Evolutionary conservation across 23 tunicate genomes (phyloP).

Genomic region (Trididemnum clinides): DNA sequence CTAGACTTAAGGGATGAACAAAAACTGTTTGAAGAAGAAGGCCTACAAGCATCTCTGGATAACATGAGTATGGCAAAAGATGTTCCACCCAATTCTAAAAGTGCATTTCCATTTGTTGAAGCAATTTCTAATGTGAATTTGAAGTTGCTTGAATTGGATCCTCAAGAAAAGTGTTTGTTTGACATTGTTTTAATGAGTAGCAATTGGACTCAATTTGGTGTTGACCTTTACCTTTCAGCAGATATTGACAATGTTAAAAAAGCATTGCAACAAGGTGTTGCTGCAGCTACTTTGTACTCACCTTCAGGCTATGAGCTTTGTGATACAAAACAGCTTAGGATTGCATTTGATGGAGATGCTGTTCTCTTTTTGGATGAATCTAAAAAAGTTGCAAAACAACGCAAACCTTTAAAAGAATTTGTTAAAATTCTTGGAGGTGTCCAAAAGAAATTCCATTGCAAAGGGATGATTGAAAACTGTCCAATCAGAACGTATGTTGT

Average conservation of each 20-base stretch:
- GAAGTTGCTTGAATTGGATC: slow-evolving; percentile 74
- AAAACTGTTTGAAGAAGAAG: slow-evolving; percentile 73
- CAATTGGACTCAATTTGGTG: slow-evolving; percentile 94
- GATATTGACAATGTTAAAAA: slow-evolving; percentile 73
- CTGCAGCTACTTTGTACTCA: slow-evolving; percentile 80
- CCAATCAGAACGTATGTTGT: slow-evolving; percentile 98
- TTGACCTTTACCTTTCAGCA: slow-evolving; percentile 88
- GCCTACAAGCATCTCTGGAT: slow-evolving; percentile 61
- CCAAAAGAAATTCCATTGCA: slow-evolving; percentile 74
- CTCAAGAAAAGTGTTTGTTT: slow-evolving; percentile 87
- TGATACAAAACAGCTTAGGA: slow-evolving; percentile 37
- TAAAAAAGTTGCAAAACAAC: slow-evolving; percentile 83
- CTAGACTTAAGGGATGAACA: slow-evolving; percentile 84
- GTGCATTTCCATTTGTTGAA: slow-evolving; percentile 93
- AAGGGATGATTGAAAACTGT: slow-evolving; percentile 75
- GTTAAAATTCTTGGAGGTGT: slow-evolving; percentile 83
- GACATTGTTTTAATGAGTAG: slow-evolving; percentile 97
- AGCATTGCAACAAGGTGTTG: slow-evolving; percentile 77
- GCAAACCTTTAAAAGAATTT: slow-evolving; percentile 87
- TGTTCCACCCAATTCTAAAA: slow-evolving; percentile 81
- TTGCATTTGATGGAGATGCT: slow-evolving; percentile 99
- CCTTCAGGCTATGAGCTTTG: not conserved
- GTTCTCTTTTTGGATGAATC: slow-evolving; percentile 98
- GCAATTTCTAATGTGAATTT: slow-evolving; percentile 69
- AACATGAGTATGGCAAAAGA: slow-evolving; percentile 72